Percentiles rank a stretch among this genome's conserved stretches.
Conservation (phyloP, 2,888 invertebrate genomes). For the Pyrrhosoma nymphula region DNA sequence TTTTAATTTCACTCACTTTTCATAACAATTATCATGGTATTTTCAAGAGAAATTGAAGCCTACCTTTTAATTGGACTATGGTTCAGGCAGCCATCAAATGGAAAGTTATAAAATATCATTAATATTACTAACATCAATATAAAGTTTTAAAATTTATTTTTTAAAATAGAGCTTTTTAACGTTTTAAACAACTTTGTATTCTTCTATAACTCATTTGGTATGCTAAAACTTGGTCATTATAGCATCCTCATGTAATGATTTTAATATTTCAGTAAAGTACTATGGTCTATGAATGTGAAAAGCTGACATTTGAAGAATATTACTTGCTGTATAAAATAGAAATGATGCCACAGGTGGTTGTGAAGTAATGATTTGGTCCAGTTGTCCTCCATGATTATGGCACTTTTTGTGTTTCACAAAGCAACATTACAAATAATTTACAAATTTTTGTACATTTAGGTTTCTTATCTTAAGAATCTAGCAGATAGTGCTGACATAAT, state of each 20-base stretch:
- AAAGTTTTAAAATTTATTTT: slow-evolving; percentile 49
- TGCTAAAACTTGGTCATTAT: background rate
- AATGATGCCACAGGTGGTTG: background rate
- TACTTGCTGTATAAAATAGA: background rate
- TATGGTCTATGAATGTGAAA: background rate
- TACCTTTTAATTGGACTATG: background rate
- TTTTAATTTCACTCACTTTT: background rate
- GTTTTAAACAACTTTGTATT: slow-evolving; percentile 73
- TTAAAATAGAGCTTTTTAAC: slow-evolving; percentile 72
- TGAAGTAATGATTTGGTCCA: slow-evolving; percentile 8
- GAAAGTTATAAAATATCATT: slow-evolving; percentile 4
- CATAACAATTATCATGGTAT: background rate
- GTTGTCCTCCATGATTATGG: slow-evolving; percentile 9
- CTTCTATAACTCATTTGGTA: background rate
- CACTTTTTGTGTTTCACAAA: slow-evolving; percentile 18
- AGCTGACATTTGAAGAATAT: background rate
- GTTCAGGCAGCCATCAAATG: background rate
- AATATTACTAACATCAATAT: background rate
- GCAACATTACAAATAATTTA: slow-evolving; percentile 35
- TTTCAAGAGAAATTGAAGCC: background rate
- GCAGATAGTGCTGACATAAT: background rate
- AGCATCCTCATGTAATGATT: background rate
- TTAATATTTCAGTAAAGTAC: background rate
- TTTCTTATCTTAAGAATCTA: background rate
- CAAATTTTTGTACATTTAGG: background rate